phyloP scores from a whole-genome alignment of 2,888 invertebrate species.

The Andrena minutula region DNA sequence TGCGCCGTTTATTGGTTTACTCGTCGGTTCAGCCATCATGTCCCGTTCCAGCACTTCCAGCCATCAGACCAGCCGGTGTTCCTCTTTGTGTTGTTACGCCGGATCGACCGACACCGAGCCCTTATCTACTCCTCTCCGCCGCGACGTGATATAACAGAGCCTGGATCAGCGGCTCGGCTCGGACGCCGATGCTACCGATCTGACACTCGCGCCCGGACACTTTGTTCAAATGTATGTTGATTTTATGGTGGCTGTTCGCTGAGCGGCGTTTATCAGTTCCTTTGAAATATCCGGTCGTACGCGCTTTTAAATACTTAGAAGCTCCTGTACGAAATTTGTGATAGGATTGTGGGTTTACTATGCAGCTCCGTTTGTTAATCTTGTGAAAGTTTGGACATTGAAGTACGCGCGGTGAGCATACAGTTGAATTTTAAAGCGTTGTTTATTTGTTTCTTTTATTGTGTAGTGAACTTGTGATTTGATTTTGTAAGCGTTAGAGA shows the following conservation, averaged over 20 bases:
- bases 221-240: not conserved
- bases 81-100: slow-evolving; percentile 63
- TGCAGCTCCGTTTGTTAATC: too few relatives aligned
- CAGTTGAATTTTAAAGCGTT: too few relatives aligned
- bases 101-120: slow-evolving; percentile 13
- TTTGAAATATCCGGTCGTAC: too few relatives aligned
- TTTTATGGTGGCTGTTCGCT: not conserved
- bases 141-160: not conserved
- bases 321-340: too few relatives aligned
- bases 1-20: slow-evolving; percentile 85
- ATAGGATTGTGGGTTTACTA: too few relatives aligned
- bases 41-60: slow-evolving; percentile 66
- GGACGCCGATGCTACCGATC: not conserved
- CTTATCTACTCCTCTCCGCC: slow-evolving; percentile 15
- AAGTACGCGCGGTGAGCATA: too few relatives aligned
- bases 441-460: too few relatives aligned
- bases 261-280: not conserved
- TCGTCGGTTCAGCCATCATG: slow-evolving; percentile 80
- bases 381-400: too few relatives aligned
- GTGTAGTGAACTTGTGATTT: too few relatives aligned
- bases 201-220: not conserved
- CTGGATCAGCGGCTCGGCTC: not conserved
- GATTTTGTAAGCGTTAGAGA: too few relatives aligned
- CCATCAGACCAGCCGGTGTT: slow-evolving; percentile 69
- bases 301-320: too few relatives aligned